Conservation (phyloP, 2,113 vertebrate species). For the Aldabrachelys gigantea region DNA sequence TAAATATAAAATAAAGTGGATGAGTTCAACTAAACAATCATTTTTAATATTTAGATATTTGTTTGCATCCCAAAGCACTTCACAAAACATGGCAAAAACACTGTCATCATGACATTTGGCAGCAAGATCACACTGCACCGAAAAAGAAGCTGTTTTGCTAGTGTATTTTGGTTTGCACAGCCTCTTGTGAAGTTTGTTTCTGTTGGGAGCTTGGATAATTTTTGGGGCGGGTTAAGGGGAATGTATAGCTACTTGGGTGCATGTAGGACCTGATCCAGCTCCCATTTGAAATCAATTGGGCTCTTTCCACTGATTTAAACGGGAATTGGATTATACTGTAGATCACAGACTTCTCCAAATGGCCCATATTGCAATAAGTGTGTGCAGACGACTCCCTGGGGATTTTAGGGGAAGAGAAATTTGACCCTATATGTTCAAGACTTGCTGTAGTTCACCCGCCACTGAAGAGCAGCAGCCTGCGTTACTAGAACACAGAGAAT, state of each 20-base stretch:
- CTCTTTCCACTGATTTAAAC: background rate
- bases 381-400: rapidly evolving
- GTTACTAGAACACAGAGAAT: background rate
- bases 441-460: background rate
- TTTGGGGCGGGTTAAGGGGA: background rate
- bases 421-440: background rate
- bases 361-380: background rate
- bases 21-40: background rate
- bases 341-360: background rate
- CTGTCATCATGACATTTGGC: background rate
- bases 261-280: background rate
- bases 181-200: background rate
- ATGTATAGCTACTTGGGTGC: background rate
- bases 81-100: background rate
- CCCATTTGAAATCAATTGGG: background rate
- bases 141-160: background rate
- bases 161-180: background rate
- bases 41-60: background rate
- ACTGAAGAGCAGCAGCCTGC: background rate
- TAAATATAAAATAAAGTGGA: background rate
- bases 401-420: background rate
- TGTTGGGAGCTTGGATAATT: background rate
- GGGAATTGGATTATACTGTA: background rate
- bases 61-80: background rate
- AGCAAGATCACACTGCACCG: background rate